Percentiles rank a stretch among this genome's conserved stretches.
phyloP scores from a whole-genome alignment of 2,113 vertebrate genomes.

The Dunckerocampus dactyliophorus region DNA sequence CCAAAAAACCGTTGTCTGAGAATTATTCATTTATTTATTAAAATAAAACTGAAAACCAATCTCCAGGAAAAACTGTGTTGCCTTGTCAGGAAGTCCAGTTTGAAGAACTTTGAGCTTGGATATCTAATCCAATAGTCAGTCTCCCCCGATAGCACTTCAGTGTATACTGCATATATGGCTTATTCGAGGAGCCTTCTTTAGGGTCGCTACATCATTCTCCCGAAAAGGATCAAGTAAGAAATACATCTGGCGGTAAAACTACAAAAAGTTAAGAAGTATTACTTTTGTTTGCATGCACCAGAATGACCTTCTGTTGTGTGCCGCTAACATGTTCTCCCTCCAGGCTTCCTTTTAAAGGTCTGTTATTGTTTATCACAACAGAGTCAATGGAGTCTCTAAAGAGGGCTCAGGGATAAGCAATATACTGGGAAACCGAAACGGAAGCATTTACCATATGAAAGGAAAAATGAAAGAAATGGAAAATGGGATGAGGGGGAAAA shows the following conservation, averaged over 20 bases:
- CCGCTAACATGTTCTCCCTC: slow-evolving; percentile 48
- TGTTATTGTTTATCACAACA: slow-evolving; percentile 61
- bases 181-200: background rate
- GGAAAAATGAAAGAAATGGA: slow-evolving; percentile 27
- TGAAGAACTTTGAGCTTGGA: too few species aligned
- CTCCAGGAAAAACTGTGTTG: too few species aligned
- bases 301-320: slow-evolving; percentile 37
- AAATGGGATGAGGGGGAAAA: background rate
- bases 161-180: too few species aligned
- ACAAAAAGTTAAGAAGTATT: slow-evolving; percentile 11
- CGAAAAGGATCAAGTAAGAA: background rate
- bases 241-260: background rate
- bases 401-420: slow-evolving; percentile 56
- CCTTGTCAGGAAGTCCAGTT: too few species aligned
- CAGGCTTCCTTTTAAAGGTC: slow-evolving; percentile 50
- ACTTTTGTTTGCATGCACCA: slow-evolving; percentile 14
- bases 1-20: too few species aligned
- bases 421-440: slow-evolving; percentile 46
- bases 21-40: too few species aligned
- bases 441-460: slow-evolving; percentile 65
- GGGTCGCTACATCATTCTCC: background rate
- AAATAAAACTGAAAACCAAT: too few species aligned
- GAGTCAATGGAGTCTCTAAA: slow-evolving; percentile 40
- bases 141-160: too few species aligned
- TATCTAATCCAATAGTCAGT: too few species aligned